A percentile compares a stretch with the other conserved stretches of the same genome.
phyloP scores from a whole-genome alignment of 2,888 invertebrate species.

The Polydrusus cervinus region DNA sequence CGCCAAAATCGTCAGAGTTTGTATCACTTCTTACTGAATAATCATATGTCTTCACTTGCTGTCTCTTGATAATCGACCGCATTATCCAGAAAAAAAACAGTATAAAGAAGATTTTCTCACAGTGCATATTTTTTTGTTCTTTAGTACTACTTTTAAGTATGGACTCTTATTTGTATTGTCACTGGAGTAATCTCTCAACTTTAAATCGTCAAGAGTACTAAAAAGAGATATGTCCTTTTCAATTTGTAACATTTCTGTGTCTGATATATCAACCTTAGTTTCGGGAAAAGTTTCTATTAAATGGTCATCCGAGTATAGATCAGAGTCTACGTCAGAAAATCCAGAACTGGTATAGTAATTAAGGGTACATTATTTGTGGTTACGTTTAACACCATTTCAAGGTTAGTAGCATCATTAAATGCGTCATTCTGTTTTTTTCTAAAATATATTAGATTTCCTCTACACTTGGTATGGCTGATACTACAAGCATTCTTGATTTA shows the following conservation, averaged over 20 bases:
- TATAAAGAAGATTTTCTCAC: background rate
- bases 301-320: slow-evolving; percentile 4
- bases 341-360: background rate
- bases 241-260: background rate
- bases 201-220: background rate
- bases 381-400: background rate
- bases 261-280: background rate
- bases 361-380: slow-evolving; percentile 5
- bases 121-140: background rate
- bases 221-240: background rate
- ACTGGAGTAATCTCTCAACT: slow-evolving; percentile 4
- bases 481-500: background rate
- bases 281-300: background rate
- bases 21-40: no score
- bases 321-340: background rate
- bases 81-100: background rate
- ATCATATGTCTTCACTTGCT: background rate
- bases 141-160: background rate
- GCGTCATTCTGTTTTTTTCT: background rate
- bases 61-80: slow-evolving; percentile 6
- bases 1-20: no score
- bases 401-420: background rate
- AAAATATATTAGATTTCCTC: slow-evolving; percentile 1
- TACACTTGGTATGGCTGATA: background rate
- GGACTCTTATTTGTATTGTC: slow-evolving; percentile 4